Percentiles rank a stretch among this genome's conserved stretches.
Conservation (phyloP, 1,140 invertebrate species). For the Philotrypesis tridentata region DNA sequence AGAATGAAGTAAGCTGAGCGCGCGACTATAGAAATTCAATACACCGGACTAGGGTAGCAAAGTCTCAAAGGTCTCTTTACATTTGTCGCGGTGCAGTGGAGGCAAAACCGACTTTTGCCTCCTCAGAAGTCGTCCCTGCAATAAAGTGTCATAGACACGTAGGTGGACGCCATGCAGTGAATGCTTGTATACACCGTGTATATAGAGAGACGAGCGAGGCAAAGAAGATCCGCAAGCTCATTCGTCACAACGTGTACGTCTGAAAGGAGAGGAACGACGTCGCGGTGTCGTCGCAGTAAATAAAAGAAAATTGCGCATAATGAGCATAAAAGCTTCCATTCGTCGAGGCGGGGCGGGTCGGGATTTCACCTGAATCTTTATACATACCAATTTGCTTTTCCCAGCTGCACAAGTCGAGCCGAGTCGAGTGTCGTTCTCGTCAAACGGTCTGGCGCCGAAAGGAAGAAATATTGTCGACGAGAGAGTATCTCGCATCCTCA, state of each 20-base stretch:
- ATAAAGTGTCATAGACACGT: background rate
- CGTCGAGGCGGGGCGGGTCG: background rate
- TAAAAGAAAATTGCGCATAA: constrained; percentile 46
- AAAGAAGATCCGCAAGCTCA: too few species aligned
- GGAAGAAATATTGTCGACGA: background rate
- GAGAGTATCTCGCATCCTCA: background rate
- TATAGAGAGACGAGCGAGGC: too few species aligned
- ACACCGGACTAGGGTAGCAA: background rate
- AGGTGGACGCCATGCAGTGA: background rate
- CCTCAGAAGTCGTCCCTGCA: background rate
- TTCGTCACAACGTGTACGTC: too few species aligned
- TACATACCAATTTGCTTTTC: constrained; percentile 34
- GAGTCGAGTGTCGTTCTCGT: background rate
- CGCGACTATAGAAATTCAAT: background rate
- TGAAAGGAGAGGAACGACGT: too few species aligned
- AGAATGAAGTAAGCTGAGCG: too few species aligned
- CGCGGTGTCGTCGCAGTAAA: constrained; percentile 4
- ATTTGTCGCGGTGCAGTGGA: too few species aligned
- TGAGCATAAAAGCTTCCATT: constrained; percentile 36
- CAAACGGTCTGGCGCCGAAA: background rate
- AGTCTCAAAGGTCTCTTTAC: background rate
- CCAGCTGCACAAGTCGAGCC: background rate
- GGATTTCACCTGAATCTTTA: background rate
- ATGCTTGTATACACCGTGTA: background rate
- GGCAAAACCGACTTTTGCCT: background rate